Evolutionary conservation across 53 echinoderm and acorn worm genomes (phyloP), one percentile per base, ranked within the genome.

Genomic region (Temnopleurus reevesii): DNA sequence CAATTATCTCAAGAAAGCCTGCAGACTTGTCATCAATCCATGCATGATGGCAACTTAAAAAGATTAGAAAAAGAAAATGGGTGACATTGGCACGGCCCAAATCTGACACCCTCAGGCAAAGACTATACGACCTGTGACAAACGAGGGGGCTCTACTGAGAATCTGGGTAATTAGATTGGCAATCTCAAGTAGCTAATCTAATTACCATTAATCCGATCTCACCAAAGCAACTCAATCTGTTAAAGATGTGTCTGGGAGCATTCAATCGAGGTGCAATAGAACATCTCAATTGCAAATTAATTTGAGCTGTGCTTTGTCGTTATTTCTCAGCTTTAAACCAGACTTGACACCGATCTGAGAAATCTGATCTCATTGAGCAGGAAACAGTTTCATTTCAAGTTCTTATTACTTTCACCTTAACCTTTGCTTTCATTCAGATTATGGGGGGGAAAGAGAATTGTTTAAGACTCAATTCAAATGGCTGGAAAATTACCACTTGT

Each of bases 91-190:
- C 12, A 33, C 30, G 17, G 63, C 63, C 33, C 30, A 41, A 71
- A 7, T 38, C 36, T 41, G 41, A 71, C 41, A 71, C 36, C 38
- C 71, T 41, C 23, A 0, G 71, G 71, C 38, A 17, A 23, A 71
- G 71, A 71, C 71, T 71, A 71, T 71, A 71, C 36, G 38, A 71
- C 38, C n/a, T 21, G 19, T 71, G 71, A 41, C 38, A n/a, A 41
- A 79, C 79, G 17, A 79, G 83, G 83, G n/a, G 10, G 54, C 83
- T 54, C 83, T 54, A 31, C 41, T 5, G 33, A 54, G 83, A 83
- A 56, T 56, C 83, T 56, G 36, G 55, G 83, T 83, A 83, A 83
- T 83, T 83, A 83, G 83, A 83, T 83, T 83, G 83, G 34, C 83
- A 36, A 55, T 83, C 55, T 83, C 54, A 83, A 83, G 56, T 5